These are phyloP conservation scores for Bambusicola thoracicus DNA, from an alignment of 2,113 vertebrate genomes.

Conservation along the genomic window DNA sequence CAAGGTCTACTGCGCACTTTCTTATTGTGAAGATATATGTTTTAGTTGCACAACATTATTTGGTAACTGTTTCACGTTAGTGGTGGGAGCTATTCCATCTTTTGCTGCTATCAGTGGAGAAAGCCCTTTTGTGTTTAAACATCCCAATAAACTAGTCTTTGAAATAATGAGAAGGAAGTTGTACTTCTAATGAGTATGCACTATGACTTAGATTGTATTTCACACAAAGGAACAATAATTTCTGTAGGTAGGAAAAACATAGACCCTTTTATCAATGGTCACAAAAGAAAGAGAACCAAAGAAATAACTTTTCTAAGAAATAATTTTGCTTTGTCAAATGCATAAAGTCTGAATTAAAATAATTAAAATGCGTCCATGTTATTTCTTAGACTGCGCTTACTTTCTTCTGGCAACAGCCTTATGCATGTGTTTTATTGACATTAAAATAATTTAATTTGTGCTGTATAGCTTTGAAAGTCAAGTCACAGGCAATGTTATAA, in stretches of 20 bases:
- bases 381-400: background rate
- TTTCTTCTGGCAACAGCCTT: background rate
- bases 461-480: background rate
- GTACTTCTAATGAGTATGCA: background rate
- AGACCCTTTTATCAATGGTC: background rate
- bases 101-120: background rate
- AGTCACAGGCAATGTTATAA: background rate
- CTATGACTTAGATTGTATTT: background rate
- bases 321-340: background rate
- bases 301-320: background rate
- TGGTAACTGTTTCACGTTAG: slow-evolving; percentile 18
- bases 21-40: background rate
- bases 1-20: background rate
- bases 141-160: background rate
- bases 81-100: slow-evolving; percentile 30
- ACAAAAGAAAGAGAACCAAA: background rate
- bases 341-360: background rate
- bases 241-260: background rate
- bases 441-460: background rate
- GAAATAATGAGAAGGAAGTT: background rate
- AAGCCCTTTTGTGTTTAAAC: slow-evolving; percentile 18
- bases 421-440: background rate
- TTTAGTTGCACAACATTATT: slow-evolving; percentile 24
- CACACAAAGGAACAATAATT: background rate
- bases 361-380: background rate